A percentile compares a stretch with the other conserved stretches of the same genome.
phyloP scores from a whole-genome alignment of 2,888 invertebrate species.

The Plebejus anna region DNA sequence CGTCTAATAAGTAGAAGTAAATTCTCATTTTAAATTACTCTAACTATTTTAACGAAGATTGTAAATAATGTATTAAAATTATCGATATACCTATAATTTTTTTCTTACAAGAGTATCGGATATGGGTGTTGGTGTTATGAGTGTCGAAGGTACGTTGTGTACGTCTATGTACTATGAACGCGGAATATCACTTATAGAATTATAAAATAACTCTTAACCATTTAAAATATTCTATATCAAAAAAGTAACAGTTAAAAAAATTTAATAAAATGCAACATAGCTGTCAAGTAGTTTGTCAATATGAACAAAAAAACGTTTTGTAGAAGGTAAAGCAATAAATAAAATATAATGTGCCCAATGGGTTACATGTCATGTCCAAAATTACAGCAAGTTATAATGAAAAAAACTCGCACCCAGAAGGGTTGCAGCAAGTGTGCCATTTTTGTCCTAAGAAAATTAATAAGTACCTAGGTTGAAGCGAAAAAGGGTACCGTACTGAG shows the following conservation, averaged over 20 bases:
- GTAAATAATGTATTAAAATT: constrained; percentile 30
- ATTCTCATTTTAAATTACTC: constrained; percentile 27
- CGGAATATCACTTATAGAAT: constrained; percentile 23
- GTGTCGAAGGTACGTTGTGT: constrained; percentile 27
- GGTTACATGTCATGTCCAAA: neutral
- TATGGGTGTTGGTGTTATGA: constrained; percentile 29
- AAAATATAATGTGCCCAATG: neutral
- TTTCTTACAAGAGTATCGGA: constrained; percentile 27
- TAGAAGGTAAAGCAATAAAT: neutral
- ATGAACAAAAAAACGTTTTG: neutral
- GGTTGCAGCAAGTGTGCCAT: neutral
- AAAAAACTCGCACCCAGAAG: neutral
- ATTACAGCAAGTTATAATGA: neutral
- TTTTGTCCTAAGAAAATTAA: neutral
- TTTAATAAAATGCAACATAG: constrained; percentile 18
- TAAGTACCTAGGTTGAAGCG: neutral
- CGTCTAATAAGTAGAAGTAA: constrained; percentile 25
- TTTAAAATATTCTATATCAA: constrained; percentile 16
- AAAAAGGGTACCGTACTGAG: neutral
- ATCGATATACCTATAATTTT: constrained; percentile 30
- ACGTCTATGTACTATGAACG: constrained; percentile 21
- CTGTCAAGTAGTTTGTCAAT: neutral
- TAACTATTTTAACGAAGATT: constrained; percentile 31
- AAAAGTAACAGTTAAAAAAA: neutral
- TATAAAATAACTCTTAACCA: constrained; percentile 23